Evolutionary conservation across 2,888 invertebrate genomes (phyloP), one percentile per base, ranked within the genome.

Genomic region (Nomada flava): DNA sequence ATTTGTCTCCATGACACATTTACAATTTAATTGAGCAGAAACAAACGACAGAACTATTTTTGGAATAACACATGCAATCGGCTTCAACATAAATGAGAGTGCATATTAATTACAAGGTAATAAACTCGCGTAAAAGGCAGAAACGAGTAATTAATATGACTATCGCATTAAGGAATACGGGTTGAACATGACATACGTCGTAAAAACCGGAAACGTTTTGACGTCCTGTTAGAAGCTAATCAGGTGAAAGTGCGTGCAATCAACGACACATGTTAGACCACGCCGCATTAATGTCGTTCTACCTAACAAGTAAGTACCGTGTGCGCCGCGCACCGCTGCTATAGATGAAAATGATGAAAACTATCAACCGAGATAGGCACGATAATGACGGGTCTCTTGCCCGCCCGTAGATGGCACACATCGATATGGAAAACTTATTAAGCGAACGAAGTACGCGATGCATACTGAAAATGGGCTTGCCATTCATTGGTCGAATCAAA

Each of bases 371-470:
- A 86, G 89, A 90, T 91, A 90, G 79, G 81, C 68, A 75, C 77
- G 74, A 81, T 86, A 91, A 90, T 91, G 85, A 90, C 82, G 84
- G 87, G 86, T 79, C 78, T 86, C 74, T 76, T 76, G 78, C 68
- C 82, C 79, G 84, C 86, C 79, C 77, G 53, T 86, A 85, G 87
- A 90, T 89, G 92, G 89, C 90, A 90, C 87, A 89, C 83, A 91
- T 91, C 88, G 90, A 90, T 87, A 90, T 85, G 83, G 78, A 53
- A 83, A 82, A 86, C 79, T 88, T 88, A 88, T 90, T 86, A 86
- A 86, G 63, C 76, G 80, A 62, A 82, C 76, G 57, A 23, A 23
- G 20, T 13, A 23, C 68, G 65, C 79, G 71, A 78, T 76, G 77
- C 79, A 80, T 76, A 78, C 63, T 26, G 76, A 80, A 36, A 84